These are phyloP conservation scores for Philotrypesis tridentata DNA, from an alignment of 1,140 invertebrate genomes.

Conservation along the genomic window DNA sequence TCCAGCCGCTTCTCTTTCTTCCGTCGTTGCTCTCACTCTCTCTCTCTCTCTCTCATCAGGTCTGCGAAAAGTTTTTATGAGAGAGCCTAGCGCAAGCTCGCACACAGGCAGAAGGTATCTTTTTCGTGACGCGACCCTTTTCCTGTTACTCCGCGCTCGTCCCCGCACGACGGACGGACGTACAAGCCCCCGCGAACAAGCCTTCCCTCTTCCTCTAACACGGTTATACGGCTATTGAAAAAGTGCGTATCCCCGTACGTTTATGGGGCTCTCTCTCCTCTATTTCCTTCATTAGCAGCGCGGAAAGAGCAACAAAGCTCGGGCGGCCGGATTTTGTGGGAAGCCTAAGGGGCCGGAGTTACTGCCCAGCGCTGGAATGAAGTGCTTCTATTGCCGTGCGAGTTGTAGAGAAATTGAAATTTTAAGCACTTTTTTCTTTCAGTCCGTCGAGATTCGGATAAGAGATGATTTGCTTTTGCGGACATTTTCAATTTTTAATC, in stretches of 20 bases:
- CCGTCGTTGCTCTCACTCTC: not conserved
- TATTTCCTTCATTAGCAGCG: not conserved
- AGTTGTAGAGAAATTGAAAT: too few species aligned
- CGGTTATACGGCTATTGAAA: not conserved
- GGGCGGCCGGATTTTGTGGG: not conserved
- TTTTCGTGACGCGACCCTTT: not conserved
- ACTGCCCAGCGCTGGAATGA: too few species aligned
- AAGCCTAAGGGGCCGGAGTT: not conserved
- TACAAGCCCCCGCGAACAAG: not conserved
- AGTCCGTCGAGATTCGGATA: too few species aligned
- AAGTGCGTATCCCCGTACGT: not conserved
- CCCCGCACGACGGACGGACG: not conserved
- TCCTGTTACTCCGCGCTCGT: not conserved
- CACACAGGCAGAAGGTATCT: conserved; percentile 11
- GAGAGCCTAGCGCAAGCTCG: not conserved
- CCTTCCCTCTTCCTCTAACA: not conserved
- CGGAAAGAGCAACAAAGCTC: not conserved
- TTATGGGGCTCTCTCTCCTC: not conserved
- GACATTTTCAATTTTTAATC: too few species aligned
- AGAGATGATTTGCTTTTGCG: too few species aligned
- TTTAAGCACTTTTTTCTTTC: too few species aligned
- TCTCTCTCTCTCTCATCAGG: not conserved
- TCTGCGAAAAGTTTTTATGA: conserved; percentile 25
- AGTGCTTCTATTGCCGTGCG: too few species aligned
- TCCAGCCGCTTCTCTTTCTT: not conserved